Conservation (phyloP, 2,113 vertebrate genomes). For the Isichthys henryi region DNA sequence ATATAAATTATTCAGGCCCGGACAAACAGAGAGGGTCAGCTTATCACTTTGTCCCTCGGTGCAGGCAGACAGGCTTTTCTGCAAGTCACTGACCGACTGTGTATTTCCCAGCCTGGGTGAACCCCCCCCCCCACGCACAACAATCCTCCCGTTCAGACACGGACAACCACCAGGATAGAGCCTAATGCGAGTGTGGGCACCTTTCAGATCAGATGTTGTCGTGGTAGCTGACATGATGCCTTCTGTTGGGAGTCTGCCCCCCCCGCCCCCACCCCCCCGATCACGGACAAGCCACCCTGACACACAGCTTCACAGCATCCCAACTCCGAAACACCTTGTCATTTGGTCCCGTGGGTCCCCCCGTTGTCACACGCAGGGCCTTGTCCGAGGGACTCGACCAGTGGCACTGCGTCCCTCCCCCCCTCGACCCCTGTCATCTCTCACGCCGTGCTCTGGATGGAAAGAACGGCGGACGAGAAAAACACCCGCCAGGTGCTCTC, state of each 20-base stretch:
- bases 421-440: conserved; percentile 22
- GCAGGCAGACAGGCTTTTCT: neutral
- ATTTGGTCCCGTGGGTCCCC: neutral
- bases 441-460: conserved; percentile 28
- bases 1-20: conserved; percentile 57
- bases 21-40: conserved; percentile 48
- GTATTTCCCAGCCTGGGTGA: neutral
- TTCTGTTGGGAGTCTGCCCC: neutral
- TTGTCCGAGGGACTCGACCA: neutral
- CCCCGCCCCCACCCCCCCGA: neutral
- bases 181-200: neutral
- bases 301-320: neutral
- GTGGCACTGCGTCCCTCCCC: neutral
- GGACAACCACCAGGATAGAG: neutral
- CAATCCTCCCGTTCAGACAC: neutral
- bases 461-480: conserved; percentile 41
- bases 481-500: conserved; percentile 30
- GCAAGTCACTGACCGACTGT: neutral
- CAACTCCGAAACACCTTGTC: neutral
- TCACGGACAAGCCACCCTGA: neutral
- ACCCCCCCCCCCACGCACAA: neutral
- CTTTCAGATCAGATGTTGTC: neutral
- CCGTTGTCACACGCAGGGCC: neutral
- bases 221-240: neutral
- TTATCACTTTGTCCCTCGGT: conserved; percentile 46